Percentiles rank a stretch among this genome's conserved stretches.
Evolutionary conservation across 1,140 invertebrate species (phyloP).

Genomic region (Tribolium castaneum): DNA sequence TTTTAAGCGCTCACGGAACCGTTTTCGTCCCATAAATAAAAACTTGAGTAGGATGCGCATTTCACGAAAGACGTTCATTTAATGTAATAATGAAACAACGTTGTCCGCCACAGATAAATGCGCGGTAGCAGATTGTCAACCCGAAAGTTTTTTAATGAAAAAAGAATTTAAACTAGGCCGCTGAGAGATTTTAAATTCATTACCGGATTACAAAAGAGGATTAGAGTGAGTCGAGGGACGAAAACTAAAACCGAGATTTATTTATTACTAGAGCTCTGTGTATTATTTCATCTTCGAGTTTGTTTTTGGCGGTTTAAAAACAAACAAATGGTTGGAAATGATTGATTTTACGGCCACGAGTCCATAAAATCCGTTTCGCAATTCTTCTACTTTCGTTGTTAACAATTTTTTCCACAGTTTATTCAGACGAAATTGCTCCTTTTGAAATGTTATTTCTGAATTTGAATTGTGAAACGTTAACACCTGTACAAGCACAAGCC

Average conservation of each 20-base stretch:
- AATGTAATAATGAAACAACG: neutral
- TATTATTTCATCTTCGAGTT: neutral
- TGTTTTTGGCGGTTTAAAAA: neutral
- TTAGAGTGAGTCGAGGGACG: neutral
- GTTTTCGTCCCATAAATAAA: slow-evolving; percentile 1
- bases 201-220: neutral
- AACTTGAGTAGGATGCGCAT: neutral
- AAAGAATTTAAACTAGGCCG: neutral
- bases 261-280: neutral
- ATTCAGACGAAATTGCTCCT: neutral
- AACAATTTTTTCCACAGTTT: neutral
- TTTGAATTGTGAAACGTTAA: neutral
- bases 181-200: slow-evolving; percentile 9
- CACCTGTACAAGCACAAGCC: neutral
- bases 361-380: too few species aligned
- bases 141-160: slow-evolving; percentile 9
- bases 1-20: slow-evolving; percentile 1
- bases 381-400: too few species aligned
- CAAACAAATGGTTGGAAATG: neutral
- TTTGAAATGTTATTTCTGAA: neutral
- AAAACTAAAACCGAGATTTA: neutral
- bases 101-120: neutral
- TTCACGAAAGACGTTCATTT: neutral
- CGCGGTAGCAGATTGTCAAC: neutral
- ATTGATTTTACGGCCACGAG: neutral